Percentiles rank a stretch among this genome's conserved stretches.
Conservation (phyloP, 2,888 invertebrate species). For the Eristalinus sepulchralis region DNA sequence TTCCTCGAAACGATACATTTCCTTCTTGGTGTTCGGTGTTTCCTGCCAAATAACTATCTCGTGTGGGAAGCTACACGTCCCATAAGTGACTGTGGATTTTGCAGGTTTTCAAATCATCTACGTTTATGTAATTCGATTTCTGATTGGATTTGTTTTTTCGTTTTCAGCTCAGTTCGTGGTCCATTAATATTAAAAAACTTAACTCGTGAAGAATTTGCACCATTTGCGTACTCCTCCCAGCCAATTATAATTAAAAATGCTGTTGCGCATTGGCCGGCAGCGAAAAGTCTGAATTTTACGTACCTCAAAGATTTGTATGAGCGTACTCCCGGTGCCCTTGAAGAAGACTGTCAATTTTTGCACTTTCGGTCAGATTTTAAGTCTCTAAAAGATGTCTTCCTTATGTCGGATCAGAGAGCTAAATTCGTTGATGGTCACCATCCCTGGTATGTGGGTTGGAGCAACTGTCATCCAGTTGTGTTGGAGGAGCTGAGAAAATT, state of each 20-base stretch:
- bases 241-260: slow-evolving; percentile 91
- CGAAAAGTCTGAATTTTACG: slow-evolving; percentile 84
- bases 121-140: slow-evolving; percentile 17
- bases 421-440: slow-evolving; percentile 83
- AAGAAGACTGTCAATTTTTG: slow-evolving; percentile 92
- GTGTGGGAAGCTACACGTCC: slow-evolving; percentile 94
- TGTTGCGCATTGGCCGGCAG: slow-evolving; percentile 89
- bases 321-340: slow-evolving; percentile 86
- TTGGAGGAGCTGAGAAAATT: slow-evolving; percentile 87
- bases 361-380: slow-evolving; percentile 92
- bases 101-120: slow-evolving; percentile 78
- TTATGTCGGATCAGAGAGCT: slow-evolving; percentile 86
- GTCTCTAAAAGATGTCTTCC: slow-evolving; percentile 88
- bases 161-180: slow-evolving; percentile 83
- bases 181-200: slow-evolving; percentile 87
- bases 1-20: slow-evolving; percentile 79
- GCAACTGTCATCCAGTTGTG: slow-evolving; percentile 93
- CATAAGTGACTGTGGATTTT: slow-evolving; percentile 90
- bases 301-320: slow-evolving; percentile 88
- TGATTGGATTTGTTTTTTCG: not conserved
- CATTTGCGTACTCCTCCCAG: slow-evolving; percentile 88
- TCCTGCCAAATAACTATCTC: slow-evolving; percentile 91
- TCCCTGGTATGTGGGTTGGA: slow-evolving; percentile 96
- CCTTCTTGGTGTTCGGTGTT: slow-evolving; percentile 86
- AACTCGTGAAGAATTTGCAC: slow-evolving; percentile 86